Percentiles rank a stretch among this genome's conserved stretches.
Evolutionary conservation across 1,140 invertebrate species (phyloP).

Genomic region (Leptopilina boulardi): DNA sequence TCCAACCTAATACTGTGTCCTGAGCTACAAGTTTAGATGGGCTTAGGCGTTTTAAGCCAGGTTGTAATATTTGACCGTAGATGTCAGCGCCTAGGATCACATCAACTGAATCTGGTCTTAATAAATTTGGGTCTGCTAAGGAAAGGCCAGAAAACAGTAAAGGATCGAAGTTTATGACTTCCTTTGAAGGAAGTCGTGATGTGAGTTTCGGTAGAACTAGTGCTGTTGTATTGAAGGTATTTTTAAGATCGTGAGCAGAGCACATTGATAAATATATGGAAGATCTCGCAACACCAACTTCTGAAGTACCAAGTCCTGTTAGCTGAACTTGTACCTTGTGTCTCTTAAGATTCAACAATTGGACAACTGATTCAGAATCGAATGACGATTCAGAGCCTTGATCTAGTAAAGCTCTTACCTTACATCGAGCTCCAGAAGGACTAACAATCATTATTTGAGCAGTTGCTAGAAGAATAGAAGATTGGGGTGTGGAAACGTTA

Average conservation of each 20-base stretch:
- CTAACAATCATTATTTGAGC: background rate
- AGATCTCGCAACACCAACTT: background rate
- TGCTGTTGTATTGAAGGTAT: background rate
- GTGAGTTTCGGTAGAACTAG: background rate
- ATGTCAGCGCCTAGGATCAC: background rate
- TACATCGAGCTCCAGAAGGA: background rate
- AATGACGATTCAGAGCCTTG: background rate
- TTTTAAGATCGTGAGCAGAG: background rate
- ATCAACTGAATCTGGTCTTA: background rate
- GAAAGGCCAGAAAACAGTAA: background rate
- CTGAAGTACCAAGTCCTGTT: too few relatives aligned
- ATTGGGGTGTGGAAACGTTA: too few relatives aligned
- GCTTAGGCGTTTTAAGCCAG: background rate
- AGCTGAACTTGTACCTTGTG: background rate
- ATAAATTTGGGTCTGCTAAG: background rate
- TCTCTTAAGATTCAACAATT: background rate
- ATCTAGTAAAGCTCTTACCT: background rate
- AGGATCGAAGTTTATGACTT: background rate
- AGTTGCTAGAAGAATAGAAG: background rate
- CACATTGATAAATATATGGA: background rate
- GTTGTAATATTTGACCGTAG: background rate
- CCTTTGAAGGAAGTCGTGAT: background rate
- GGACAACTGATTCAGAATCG: too few relatives aligned
- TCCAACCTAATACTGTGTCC: background rate
- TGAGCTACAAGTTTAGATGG: background rate